Conservation (phyloP, 2,888 invertebrate genomes). For the Lepidocyrtinus sp. region DNA sequence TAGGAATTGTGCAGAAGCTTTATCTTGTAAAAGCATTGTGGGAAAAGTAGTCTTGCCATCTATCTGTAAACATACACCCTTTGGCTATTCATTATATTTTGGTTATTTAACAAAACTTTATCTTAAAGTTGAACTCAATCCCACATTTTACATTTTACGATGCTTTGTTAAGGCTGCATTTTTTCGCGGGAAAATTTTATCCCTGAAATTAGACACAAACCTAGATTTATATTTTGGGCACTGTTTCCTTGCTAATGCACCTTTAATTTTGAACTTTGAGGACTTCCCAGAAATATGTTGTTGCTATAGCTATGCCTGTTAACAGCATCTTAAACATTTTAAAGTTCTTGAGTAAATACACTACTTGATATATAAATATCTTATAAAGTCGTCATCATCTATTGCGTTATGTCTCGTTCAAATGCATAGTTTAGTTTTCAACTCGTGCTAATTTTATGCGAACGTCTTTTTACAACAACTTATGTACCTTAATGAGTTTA, state of each 20-base stretch:
- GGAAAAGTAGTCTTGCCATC: background rate
- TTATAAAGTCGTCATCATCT: background rate
- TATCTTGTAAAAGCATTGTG: too few relatives aligned
- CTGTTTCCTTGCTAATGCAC: slow-evolving; percentile 35
- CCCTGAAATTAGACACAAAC: too few relatives aligned
- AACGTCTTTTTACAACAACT: too few relatives aligned
- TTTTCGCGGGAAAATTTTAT: background rate
- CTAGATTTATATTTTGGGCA: background rate
- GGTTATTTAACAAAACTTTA: background rate
- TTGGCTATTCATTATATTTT: background rate
- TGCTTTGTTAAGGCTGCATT: background rate
- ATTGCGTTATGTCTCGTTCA: background rate
- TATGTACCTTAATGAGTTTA: too few relatives aligned
- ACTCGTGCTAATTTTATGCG: too few relatives aligned
- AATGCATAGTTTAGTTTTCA: background rate
- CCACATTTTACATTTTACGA: background rate
- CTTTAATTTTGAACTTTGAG: slow-evolving; percentile 58
- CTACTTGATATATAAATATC: too few relatives aligned
- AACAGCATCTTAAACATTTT: too few relatives aligned
- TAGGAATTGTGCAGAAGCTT: too few relatives aligned
- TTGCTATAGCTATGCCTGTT: background rate
- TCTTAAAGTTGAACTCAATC: background rate
- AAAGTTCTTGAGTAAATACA: too few relatives aligned
- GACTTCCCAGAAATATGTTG: slow-evolving; percentile 28
- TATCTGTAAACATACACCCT: background rate